phyloP scores from a whole-genome alignment of 2,113 vertebrate genomes.

The Apeltes quadracus region DNA sequence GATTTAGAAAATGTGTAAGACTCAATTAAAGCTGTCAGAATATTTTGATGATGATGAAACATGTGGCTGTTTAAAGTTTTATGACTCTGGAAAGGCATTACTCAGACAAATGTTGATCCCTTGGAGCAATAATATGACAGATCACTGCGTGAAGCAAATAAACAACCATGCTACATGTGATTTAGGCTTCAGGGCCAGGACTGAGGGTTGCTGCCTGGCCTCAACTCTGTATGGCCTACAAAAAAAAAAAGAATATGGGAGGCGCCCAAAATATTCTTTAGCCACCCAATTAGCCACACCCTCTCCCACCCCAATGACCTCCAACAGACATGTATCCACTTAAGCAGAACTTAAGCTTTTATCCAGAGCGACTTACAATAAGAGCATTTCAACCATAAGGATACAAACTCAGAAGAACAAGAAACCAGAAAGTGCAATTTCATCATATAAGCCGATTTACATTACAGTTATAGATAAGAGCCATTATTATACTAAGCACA shows the following conservation, averaged over 20 bases:
- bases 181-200: conserved; percentile 52
- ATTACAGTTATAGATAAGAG: no score
- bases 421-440: no score
- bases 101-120: conserved; percentile 51
- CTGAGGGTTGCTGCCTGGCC: conserved; percentile 53
- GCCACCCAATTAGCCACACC: conserved; percentile 39
- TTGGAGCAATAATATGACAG: conserved; percentile 39
- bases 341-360: no score
- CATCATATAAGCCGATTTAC: no score
- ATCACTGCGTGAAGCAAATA: conserved; percentile 67
- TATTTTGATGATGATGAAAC: conserved; percentile 44
- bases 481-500: no score
- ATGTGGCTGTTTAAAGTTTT: conserved; percentile 23
- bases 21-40: conserved; percentile 43
- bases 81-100: conserved; percentile 8
- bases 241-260: conserved; percentile 42
- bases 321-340: conserved; percentile 33
- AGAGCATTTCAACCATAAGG: no score
- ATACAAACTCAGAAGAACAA: no score
- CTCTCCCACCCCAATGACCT: conserved; percentile 42
- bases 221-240: conserved; percentile 54
- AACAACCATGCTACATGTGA: conserved; percentile 63
- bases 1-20: conserved; percentile 24
- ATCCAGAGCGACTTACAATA: no score
- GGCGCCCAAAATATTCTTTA: conserved; percentile 62